phyloP scores from a whole-genome alignment of 2,797 vertebrate species.

The Astyanax mexicanus region DNA sequence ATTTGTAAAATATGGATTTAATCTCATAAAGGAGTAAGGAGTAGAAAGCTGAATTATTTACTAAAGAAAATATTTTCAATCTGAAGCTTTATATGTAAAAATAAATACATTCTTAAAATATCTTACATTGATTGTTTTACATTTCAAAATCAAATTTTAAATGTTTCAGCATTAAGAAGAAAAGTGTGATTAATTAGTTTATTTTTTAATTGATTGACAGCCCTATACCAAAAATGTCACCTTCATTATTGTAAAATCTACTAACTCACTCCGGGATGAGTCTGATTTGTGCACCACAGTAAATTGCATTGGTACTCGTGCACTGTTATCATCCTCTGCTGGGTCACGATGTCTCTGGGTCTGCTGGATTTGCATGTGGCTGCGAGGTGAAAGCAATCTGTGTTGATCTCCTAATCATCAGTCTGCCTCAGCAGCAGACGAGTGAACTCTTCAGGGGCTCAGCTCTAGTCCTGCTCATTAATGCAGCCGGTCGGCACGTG shows the following conservation, averaged over 20 bases:
- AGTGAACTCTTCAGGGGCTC: slow-evolving; percentile 43
- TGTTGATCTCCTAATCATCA: slow-evolving; percentile 36
- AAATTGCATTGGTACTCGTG: background rate
- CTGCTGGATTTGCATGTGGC: background rate
- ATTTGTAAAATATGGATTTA: too few relatives aligned
- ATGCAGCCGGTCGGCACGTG: slow-evolving; percentile 38
- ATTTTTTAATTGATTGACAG: too few relatives aligned
- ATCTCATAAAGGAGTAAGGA: too few relatives aligned
- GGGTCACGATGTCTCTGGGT: slow-evolving; percentile 8
- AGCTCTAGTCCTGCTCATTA: slow-evolving; percentile 54
- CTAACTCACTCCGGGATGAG: background rate
- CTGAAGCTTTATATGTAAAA: too few relatives aligned
- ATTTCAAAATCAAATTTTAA: too few relatives aligned
- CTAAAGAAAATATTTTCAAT: too few relatives aligned
- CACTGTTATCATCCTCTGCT: slow-evolving; percentile 13
- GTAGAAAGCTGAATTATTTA: too few relatives aligned
- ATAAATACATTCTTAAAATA: too few relatives aligned
- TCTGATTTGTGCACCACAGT: background rate
- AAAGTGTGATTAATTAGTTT: too few relatives aligned
- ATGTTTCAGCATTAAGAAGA: too few relatives aligned
- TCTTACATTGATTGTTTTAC: too few relatives aligned
- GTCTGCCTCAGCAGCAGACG: slow-evolving; percentile 32
- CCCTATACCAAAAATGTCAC: background rate
- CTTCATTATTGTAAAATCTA: background rate
- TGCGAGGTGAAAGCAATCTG: slow-evolving; percentile 40